Percentiles rank a stretch among this genome's conserved stretches.
Conservation (phyloP, 2,888 invertebrate genomes). For the Syritta pipiens region DNA sequence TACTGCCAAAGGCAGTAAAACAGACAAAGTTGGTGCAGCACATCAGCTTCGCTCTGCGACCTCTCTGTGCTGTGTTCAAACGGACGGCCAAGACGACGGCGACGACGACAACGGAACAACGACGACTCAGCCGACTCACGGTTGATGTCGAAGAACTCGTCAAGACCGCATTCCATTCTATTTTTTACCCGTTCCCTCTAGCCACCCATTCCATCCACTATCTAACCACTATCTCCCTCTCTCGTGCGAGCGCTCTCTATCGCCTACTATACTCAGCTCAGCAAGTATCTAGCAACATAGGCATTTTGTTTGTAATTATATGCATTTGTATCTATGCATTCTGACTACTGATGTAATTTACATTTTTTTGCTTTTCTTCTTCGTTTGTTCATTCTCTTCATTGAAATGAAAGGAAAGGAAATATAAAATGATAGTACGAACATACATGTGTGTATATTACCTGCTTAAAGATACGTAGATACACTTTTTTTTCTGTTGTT, state of each 20-base stretch:
- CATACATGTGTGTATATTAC: background rate
- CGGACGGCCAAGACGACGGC: constrained; percentile 23
- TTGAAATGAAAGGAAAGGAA: constrained; percentile 52
- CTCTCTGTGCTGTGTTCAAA: background rate
- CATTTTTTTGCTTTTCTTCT: constrained; percentile 1
- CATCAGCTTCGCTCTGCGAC: constrained; percentile 2
- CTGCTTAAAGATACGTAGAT: constrained; percentile 33
- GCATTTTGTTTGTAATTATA: constrained; percentile 68
- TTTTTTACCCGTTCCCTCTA: constrained; percentile 38
- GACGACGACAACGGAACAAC: constrained; percentile 33
- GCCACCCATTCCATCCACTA: constrained; percentile 28
- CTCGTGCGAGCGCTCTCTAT: constrained; percentile 24
- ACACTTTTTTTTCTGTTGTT: constrained; percentile 13
- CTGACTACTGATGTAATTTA: constrained; percentile 68
- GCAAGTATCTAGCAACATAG: constrained; percentile 55
- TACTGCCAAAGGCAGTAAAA: constrained; percentile 32
- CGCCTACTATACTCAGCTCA: background rate
- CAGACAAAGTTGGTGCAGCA: constrained; percentile 28
- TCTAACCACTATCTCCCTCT: constrained; percentile 14
- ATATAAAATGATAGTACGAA: constrained; percentile 50
- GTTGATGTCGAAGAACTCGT: constrained; percentile 69
- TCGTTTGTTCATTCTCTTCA: constrained; percentile 1
- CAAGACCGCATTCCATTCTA: constrained; percentile 68
- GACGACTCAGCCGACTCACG: constrained; percentile 52
- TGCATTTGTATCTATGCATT: constrained; percentile 69